Evolutionary conservation across 2,888 invertebrate species (phyloP), one percentile per base, ranked within the genome.

Genomic region (Ophonus ardosiacus): DNA sequence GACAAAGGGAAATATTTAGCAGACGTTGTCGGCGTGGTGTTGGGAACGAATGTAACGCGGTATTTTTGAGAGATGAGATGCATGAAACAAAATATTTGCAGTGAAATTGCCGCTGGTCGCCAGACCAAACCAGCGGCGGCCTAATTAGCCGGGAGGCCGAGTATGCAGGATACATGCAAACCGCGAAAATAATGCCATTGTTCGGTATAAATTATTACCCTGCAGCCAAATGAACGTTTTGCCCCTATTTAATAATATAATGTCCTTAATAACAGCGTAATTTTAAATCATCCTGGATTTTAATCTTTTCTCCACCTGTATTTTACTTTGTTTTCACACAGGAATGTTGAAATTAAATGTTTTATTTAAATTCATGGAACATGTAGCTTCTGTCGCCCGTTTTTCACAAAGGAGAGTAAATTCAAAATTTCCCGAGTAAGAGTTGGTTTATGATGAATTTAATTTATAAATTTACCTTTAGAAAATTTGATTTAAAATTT

Each of bases 131-230:
- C 31, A 31, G 5, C 31, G 15, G 17, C 59, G 17, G 59, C 17
- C 59, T 59, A 59, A 59, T 59, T 59, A 59, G 17, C 56, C n/a
- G 13, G 56, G 56, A 5, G n/a, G 56, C 56, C 10, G 56, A 56
- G n/a, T n/a, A 56, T 56, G 56, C 13, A 7, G 59, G 59, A 59
- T 15, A 17, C 17, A 17, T 17, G 59, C 8, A 59, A 15, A 59
- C 59, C 59, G 59, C 59, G 59, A 15, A 59, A 59, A 59, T 59
- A 59, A 15, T 59, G 15, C 59, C 59, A 59, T 59, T 59, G 59
- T 59, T 59, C 59, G 7, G 6, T 59, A 59, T 59, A 59, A 59
- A 59, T 59, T 59, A 59, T 59, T 59, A 59, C 59, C 56, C 59
- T 59, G 17, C 15, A 17, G 59, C 17, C 59, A 59, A 59, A 59